Evolutionary conservation across 2,888 invertebrate genomes (phyloP).

Genomic region (Mycogona germanica): DNA sequence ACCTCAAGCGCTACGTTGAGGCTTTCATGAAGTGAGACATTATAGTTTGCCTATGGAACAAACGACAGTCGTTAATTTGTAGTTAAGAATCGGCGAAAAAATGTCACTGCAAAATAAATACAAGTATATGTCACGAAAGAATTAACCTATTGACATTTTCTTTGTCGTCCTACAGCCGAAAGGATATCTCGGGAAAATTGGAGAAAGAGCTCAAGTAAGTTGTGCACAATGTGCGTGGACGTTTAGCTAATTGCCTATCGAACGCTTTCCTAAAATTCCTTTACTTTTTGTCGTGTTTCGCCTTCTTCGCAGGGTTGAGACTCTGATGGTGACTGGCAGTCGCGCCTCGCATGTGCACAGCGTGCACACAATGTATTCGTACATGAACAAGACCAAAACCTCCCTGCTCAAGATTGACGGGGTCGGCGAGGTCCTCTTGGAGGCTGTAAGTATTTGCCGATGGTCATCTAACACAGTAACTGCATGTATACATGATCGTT

Average conservation of each 20-base stretch:
- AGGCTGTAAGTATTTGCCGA: conserved; percentile 49
- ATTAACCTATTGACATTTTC: neutral
- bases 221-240: neutral
- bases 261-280: neutral
- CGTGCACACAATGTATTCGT: conserved; percentile 63
- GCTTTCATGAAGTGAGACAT: conserved; percentile 63
- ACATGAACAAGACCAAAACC: conserved; percentile 65
- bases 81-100: neutral
- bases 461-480: too few relatives aligned
- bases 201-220: conserved; percentile 46
- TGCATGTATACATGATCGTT: too few relatives aligned
- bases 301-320: conserved; percentile 43
- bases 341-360: conserved; percentile 64
- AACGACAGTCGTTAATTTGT: neutral
- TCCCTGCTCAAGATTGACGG: conserved; percentile 73
- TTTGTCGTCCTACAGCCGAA: conserved; percentile 44
- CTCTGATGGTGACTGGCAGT: conserved; percentile 66
- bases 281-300: neutral
- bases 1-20: conserved; percentile 66
- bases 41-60: neutral
- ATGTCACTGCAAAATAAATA: conserved; percentile 1
- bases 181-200: conserved; percentile 47
- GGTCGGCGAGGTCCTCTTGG: conserved; percentile 74
- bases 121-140: neutral
- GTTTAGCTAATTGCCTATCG: too few relatives aligned